Conservation (phyloP, 2,888 invertebrate genomes). For the Timema podura region DNA sequence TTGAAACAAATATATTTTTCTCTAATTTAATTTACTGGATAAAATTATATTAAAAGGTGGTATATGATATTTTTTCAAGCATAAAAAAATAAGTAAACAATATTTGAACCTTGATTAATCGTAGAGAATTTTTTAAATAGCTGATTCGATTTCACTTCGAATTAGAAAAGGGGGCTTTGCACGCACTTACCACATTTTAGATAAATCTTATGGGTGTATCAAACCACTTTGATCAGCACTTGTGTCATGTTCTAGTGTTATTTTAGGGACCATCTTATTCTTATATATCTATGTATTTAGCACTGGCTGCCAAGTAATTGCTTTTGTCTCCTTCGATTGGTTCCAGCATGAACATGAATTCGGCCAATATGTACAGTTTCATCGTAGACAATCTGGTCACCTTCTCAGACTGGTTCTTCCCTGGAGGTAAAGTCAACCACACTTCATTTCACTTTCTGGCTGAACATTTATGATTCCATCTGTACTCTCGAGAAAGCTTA, state of each 20-base stretch:
- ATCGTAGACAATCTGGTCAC: constrained; percentile 80
- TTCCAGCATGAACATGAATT: constrained; percentile 68
- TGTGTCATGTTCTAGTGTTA: background rate
- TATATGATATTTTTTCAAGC: too few relatives aligned
- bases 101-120: too few relatives aligned
- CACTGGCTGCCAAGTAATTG: background rate
- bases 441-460: background rate
- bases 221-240: background rate
- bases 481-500: too few relatives aligned
- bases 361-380: constrained; percentile 76
- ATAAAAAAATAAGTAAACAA: too few relatives aligned
- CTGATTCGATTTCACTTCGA: too few relatives aligned
- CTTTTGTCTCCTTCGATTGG: constrained; percentile 18
- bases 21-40: too few relatives aligned
- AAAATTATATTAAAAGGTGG: too few relatives aligned
- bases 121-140: too few relatives aligned
- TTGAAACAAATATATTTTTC: too few relatives aligned
- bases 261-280: background rate
- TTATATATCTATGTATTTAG: background rate
- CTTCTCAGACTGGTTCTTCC: constrained; percentile 78
- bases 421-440: constrained; percentile 47
- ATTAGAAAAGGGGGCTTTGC: too few relatives aligned
- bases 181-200: too few relatives aligned
- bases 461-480: too few relatives aligned
- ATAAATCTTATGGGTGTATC: background rate